Evolutionary conservation across 2,888 invertebrate species (phyloP), one percentile per base, ranked within the genome.

Genomic region (Parnassius apollo): DNA sequence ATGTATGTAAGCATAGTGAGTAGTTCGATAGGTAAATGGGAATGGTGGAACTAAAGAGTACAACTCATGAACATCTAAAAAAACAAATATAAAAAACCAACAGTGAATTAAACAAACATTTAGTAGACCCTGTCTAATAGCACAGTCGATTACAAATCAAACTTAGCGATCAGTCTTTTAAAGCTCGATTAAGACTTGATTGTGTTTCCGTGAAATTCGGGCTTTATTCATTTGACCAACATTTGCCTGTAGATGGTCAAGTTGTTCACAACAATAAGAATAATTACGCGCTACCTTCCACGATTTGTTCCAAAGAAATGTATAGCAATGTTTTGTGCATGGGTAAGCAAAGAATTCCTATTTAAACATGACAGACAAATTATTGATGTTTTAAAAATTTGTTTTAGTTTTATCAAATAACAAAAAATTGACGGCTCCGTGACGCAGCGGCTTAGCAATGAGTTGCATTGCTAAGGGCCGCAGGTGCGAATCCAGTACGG

Each of bases 221-320:
- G 42, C 52, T 57, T 59, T 64, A 59, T 64, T 59, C 51, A 64
- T 51, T 64, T 52, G 59, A 59, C 59, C 63, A 59, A 64, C 51
- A 35, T 35, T 63, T 58, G 48, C 46, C 57, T 58, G 45, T 45
- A 22, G 56, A 61, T 56, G 62, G 49, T 61, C 59, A 65, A 48
- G 51, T 61, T 57, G 59, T 51, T 68, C 46, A 51, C 57, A 54
- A 65, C 67, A 65, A 66, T 65, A 58, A 61, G 52, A 42, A 55
- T 59, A 66, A 67, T 67, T 67, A 66, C 66, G 59, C 58, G 66
- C 62, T 58, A 44, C 65, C 59, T 63, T 62, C 50, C 22, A 50
- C 57, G 56, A 68, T 68, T 68, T 18, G 60, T 62, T 62, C 54
- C 58, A 59, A 61, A 60, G 44, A 59, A 57, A 63, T 42, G 18